A percentile compares a stretch with the other conserved stretches of the same genome.
These are phyloP conservation scores for Ptilodon capucinus DNA, from an alignment of 2,888 invertebrate species.

Conservation along the genomic window DNA sequence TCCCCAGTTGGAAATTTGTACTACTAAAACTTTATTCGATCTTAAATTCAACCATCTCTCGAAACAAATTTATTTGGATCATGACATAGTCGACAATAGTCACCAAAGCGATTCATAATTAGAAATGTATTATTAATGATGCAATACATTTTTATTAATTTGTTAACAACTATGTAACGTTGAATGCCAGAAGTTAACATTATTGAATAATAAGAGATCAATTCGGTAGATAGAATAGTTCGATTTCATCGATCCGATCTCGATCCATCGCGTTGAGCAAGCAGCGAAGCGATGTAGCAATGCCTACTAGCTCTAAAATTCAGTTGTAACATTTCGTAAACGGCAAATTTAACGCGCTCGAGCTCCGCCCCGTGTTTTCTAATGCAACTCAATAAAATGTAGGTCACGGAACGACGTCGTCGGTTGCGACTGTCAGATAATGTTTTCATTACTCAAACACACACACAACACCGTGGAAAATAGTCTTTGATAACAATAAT, in stretches of 20 bases:
- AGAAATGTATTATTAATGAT: background rate
- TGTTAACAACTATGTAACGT: background rate
- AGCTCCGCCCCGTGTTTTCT: conserved; percentile 74
- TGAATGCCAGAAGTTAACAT: conserved; percentile 4
- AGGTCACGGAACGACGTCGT: conserved; percentile 64
- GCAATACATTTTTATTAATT: conserved; percentile 1
- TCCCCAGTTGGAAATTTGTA: background rate
- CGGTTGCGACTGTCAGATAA: conserved; percentile 37
- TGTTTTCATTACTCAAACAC: conserved; percentile 25
- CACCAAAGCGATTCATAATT: background rate
- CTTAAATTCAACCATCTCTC: no score
- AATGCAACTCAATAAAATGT: conserved; percentile 75
- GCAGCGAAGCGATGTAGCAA: conserved; percentile 66
- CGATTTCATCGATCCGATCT: conserved; percentile 60
- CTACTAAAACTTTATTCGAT: no score
- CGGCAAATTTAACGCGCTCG: conserved; percentile 76
- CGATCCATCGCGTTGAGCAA: conserved; percentile 70
- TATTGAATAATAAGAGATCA: conserved; percentile 31
- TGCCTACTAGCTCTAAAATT: conserved; percentile 72
- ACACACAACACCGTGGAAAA: conserved; percentile 7
- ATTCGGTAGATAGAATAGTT: conserved; percentile 35
- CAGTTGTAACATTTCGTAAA: conserved; percentile 79
- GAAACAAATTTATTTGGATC: background rate
- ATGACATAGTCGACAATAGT: background rate
- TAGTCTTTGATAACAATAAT: conserved; percentile 2